Base-by-base conservation (phyloP, 2,888 invertebrate genomes). In the Sminthurides aquaticus region DNA sequence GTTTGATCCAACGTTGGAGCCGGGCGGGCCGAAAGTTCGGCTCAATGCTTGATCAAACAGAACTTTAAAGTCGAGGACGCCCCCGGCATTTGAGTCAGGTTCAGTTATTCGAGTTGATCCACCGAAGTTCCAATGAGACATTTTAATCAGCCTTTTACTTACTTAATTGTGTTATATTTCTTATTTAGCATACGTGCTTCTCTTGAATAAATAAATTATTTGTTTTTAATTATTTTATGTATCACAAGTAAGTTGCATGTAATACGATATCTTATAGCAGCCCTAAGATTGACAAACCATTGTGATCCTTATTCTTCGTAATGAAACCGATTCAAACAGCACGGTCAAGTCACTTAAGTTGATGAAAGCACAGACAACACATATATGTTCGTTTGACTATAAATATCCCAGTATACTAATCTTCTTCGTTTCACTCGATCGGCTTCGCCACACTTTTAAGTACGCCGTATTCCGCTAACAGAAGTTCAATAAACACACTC, bases 31-130 rank as follows among this genome's bases (percentile, higher is more conserved):
- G 15, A 57, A 49, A 15, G 63, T 54, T 20, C 70, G 66, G 24
- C 71, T 71, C 60, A 72, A 67, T 11, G 69, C 71, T 66, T 71
- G 71, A 65, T 70, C 72, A 57, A 74, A 69, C 62, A 74, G 65
- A 15, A 69, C 69, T 27, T 74, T 74, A 55, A 74, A 68, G 68
- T 74, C 74, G 20, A 71, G 57, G 15, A 69, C 65, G 55, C 69
- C 71, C n/a, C 58, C 59, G 26, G 62, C 56, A 49, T 48, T 49
- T 8, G 55, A 57, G 58, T 64, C 64, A 48, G 63, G 49, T 58
- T 64, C 64, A 11, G 62, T 48, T 49, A 62, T 49, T 52, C 64
- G 58, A 25, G 58, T 64, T 59, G 64, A 64, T 49, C 64, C 64
- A 34, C 43, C 43, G 48, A 64, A 64, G 54, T 64, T 64, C 64